Evolutionary conservation across 2,797 vertebrate species (phyloP), one percentile per base, ranked within the genome.

Genomic region (Eulemur rubriventer): DNA sequence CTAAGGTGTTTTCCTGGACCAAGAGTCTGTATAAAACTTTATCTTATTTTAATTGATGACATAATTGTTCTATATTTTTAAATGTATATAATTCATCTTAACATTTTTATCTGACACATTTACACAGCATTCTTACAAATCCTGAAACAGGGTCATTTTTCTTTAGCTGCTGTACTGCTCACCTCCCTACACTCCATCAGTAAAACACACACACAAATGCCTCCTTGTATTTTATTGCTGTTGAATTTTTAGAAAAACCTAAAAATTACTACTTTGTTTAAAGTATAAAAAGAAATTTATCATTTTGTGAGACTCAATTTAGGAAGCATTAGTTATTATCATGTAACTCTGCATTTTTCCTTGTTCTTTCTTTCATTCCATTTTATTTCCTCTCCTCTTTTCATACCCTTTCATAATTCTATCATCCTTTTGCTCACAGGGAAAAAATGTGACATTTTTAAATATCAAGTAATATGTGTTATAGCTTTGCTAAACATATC

Each of bases 401-500:
- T 80, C 85, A 41, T 10, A 43, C 63, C 6, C 4, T 30, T 94
- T 96, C 69, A 65, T 79, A 91, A 63, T 57, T 86, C 17, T 78
- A 2, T 76, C 79, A 94, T 67, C 26, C 13, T 81, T 80, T 86
- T 63, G 57, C 55, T 93, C 78, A 93, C 5, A 91, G 52, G 79
- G 65, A 91, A 94, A 90, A 93, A 78, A 82, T 24, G 48, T 97
- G 95, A 30, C 82, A 97, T 97, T 97, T 97, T 97, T 11, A 97
- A 98, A 97, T 97, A 97, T 82, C 96, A 97, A 87, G n/a, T 94
- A 73, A 87, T 96, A 72, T 67, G 92, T 92, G 95, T 96, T 97
- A 96, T 86, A 91, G 57, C 87, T 96, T 92, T 95, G 67, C 70
- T 95, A 95, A 98, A 94, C 78, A 96, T 95, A 93, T 96, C 93